Conservation (phyloP, 92 coral and sea anemone genomes). For the Actinostola sp. region DNA sequence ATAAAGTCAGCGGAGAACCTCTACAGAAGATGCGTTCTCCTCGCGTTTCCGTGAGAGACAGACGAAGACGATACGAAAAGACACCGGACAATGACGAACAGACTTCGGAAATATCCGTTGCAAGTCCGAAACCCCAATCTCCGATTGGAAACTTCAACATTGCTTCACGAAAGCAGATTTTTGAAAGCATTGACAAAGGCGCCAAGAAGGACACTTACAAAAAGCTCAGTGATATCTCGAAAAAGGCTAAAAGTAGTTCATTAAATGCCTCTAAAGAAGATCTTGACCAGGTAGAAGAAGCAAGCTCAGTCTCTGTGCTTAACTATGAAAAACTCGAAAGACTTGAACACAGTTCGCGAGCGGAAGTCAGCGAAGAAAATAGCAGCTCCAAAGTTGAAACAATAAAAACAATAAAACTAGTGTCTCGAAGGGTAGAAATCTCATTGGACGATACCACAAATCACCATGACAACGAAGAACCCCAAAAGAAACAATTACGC, state of each 20-base stretch:
- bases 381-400: conserved; percentile 46
- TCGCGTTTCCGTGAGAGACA: conserved; percentile 83
- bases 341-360: conserved; percentile 9
- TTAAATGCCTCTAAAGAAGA: conserved; percentile 29
- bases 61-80: conserved; percentile 72
- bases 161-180: conserved; percentile 76
- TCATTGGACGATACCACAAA: conserved; percentile 36
- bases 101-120: conserved; percentile 29
- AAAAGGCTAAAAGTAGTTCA: conserved; percentile 42
- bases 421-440: conserved; percentile 52
- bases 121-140: conserved; percentile 42
- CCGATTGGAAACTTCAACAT: conserved; percentile 48
- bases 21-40: conserved; percentile 15
- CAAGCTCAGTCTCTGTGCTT: conserved; percentile 1
- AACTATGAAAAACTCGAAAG: conserved; percentile 6
- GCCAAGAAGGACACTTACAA: conserved; percentile 49
- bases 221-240: conserved; percentile 56
- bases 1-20: not conserved
- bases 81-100: conserved; percentile 12
- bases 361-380: conserved; percentile 29
- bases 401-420: conserved; percentile 24
- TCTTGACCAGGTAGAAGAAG: conserved; percentile 26
- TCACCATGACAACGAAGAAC: not conserved
- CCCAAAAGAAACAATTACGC: conserved; percentile 19
- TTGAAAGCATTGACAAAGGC: conserved; percentile 49